Conservation (phyloP, 2,113 vertebrate genomes). For the Syrrhaptes paradoxus region DNA sequence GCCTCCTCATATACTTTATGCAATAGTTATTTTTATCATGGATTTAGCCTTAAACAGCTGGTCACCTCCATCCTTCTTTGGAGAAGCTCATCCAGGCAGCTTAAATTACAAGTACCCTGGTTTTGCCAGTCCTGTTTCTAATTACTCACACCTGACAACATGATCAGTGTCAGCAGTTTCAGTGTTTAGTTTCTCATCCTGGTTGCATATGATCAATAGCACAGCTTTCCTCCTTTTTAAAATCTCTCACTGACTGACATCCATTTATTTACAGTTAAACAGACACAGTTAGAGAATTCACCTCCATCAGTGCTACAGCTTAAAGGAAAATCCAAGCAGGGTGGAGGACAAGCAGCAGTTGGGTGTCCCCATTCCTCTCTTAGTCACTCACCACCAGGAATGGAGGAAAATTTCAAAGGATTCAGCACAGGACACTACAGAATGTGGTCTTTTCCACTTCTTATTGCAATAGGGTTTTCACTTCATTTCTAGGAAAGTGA, state of each 20-base stretch:
- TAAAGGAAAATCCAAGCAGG: not conserved
- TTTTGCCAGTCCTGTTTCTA: not conserved
- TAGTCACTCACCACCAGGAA: not conserved
- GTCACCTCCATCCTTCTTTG: not conserved
- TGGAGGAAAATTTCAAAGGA: not conserved
- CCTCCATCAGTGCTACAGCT: not conserved
- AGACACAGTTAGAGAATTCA: not conserved
- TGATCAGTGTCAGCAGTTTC: not conserved
- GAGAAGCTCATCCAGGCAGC: not conserved
- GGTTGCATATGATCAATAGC: not conserved
- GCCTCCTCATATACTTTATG: not conserved
- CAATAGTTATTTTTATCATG: not conserved
- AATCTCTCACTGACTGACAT: not conserved
- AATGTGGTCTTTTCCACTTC: not conserved
- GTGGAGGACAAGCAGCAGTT: not conserved
- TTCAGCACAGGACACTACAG: not conserved
- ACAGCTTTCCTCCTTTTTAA: not conserved
- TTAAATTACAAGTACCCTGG: not conserved
- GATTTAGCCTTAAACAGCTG: not conserved
- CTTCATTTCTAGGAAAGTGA: not conserved
- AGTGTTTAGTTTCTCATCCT: not conserved
- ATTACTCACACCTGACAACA: not conserved
- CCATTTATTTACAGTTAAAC: constrained; percentile 15
- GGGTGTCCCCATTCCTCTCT: not conserved
- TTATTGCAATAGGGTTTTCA: not conserved